These are phyloP conservation scores for Drosophila mauritiana DNA, from an alignment of 1,140 invertebrate genomes.

Conservation along the genomic window DNA sequence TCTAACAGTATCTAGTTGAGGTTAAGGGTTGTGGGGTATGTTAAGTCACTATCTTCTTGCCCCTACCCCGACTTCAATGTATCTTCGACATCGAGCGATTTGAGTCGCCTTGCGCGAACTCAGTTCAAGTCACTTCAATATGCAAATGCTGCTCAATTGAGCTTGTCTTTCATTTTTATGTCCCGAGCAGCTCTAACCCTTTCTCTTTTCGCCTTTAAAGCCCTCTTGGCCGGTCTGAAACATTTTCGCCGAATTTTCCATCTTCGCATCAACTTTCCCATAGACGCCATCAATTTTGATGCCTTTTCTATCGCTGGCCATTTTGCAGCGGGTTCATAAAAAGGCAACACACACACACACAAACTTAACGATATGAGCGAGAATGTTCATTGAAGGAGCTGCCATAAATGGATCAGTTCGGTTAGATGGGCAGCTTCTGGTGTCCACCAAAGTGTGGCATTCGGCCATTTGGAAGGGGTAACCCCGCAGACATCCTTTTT, in stretches of 20 bases:
- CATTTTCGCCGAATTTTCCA: slow-evolving; percentile 13
- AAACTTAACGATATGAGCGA: slow-evolving; percentile 72
- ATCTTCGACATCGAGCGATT: slow-evolving; percentile 13
- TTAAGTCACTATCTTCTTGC: slow-evolving; percentile 10
- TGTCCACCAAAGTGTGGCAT: slow-evolving; percentile 52
- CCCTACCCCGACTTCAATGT: not conserved
- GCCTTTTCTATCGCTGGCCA: slow-evolving; percentile 75
- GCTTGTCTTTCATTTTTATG: slow-evolving; percentile 71
- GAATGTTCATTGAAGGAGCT: slow-evolving; percentile 32
- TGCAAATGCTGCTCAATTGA: slow-evolving; percentile 80
- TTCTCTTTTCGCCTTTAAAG: slow-evolving; percentile 49
- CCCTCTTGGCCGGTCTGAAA: slow-evolving; percentile 23
- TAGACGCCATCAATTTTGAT: slow-evolving; percentile 70
- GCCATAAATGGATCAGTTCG: slow-evolving; percentile 59
- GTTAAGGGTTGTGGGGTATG: slow-evolving; percentile 4
- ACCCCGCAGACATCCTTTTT: not conserved
- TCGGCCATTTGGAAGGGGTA: slow-evolving; percentile 10
- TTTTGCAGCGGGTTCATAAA: slow-evolving; percentile 78
- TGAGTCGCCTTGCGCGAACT: slow-evolving; percentile 40
- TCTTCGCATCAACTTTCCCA: slow-evolving; percentile 45
- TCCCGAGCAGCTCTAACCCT: slow-evolving; percentile 24
- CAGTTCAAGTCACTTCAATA: slow-evolving; percentile 70
- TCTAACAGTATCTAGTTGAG: not conserved
- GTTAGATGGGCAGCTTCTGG: slow-evolving; percentile 8
- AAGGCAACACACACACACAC: slow-evolving; percentile 19